These are phyloP conservation scores for Petromus typicus DNA, from an alignment of 2,113 vertebrate genomes.

Conservation along the genomic window DNA sequence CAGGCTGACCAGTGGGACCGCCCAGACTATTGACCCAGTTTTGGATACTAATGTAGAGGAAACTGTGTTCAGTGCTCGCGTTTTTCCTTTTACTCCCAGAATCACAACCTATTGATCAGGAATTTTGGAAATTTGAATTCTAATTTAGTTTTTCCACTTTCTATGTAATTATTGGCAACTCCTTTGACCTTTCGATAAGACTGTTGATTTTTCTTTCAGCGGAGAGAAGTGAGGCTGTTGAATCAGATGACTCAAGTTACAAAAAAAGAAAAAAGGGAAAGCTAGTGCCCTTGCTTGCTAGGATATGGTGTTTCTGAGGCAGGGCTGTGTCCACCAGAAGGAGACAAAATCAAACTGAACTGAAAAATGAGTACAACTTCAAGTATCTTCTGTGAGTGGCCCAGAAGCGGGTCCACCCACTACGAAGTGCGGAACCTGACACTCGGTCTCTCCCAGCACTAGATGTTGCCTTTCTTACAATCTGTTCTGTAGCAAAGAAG, in stretches of 20 bases:
- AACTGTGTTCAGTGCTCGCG: neutral
- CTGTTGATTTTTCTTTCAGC: neutral
- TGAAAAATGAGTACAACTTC: neutral
- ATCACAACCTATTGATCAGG: neutral
- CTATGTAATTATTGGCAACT: neutral
- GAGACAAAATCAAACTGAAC: neutral
- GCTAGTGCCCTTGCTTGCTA: neutral
- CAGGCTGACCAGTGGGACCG: neutral
- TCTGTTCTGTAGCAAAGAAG: neutral
- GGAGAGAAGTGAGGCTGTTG: neutral
- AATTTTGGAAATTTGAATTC: neutral
- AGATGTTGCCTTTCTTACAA: neutral
- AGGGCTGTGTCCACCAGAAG: neutral
- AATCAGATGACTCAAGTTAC: neutral
- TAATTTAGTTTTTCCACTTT: neutral
- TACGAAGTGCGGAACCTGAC: neutral
- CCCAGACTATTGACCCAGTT: neutral
- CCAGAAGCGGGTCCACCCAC: fast-evolving
- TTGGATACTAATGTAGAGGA: neutral
- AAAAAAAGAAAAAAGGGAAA: neutral
- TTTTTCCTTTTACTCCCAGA: neutral
- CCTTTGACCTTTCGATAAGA: neutral
- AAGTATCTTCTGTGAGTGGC: no score
- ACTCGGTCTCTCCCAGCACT: neutral
- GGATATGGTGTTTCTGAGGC: neutral